These are phyloP conservation scores for Panthera tigris DNA, from an alignment of 2,113 vertebrate species.

Conservation along the genomic window DNA sequence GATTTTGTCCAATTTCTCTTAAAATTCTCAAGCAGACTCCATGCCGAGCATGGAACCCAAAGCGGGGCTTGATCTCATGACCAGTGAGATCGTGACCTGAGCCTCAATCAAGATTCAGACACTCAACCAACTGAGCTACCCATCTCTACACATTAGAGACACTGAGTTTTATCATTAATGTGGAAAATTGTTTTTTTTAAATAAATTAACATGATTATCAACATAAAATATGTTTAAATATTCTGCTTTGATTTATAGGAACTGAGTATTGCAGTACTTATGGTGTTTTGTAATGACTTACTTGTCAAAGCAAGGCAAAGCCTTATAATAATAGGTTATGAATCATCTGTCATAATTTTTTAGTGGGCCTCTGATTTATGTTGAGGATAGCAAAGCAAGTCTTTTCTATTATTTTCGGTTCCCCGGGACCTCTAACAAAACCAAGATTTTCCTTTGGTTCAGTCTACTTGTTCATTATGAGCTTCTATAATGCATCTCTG, in stretches of 20 bases:
- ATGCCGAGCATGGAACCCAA: too few relatives aligned
- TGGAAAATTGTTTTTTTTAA: neutral
- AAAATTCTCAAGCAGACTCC: neutral
- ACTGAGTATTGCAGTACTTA: neutral
- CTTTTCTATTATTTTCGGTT: neutral
- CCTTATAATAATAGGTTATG: neutral
- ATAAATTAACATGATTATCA: neutral
- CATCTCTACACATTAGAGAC: neutral
- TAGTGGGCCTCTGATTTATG: neutral
- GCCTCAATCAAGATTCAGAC: too few relatives aligned
- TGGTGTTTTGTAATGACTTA: neutral
- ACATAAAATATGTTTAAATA: neutral
- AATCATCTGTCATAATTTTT: neutral
- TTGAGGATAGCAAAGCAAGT: constrained; percentile 12
- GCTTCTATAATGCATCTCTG: neutral
- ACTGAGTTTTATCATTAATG: neutral
- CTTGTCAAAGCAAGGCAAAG: neutral
- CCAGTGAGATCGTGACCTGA: too few relatives aligned
- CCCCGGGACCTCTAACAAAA: neutral
- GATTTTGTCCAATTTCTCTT: neutral
- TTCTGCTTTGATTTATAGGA: neutral
- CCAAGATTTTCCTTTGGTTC: neutral
- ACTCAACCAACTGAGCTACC: too few relatives aligned
- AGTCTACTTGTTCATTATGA: neutral
- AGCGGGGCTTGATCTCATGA: too few relatives aligned